Evolutionary conservation across 1,140 invertebrate species (phyloP).

Genomic region (Helicorthomorpha holstii): DNA sequence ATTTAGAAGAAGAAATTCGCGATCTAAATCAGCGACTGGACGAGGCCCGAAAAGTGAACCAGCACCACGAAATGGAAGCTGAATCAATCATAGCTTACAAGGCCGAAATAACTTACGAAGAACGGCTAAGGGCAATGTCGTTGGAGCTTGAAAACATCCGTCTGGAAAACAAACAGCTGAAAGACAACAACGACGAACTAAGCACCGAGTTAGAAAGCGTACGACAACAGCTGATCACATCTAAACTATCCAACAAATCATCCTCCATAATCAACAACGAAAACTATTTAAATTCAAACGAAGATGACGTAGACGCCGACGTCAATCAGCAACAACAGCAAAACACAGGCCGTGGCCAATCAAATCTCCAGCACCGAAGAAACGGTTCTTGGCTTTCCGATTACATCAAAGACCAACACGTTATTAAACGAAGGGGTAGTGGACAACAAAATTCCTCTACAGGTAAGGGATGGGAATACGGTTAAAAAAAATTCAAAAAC

Average conservation of each 20-base stretch:
- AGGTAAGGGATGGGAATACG: background rate
- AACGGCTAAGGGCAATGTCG: background rate
- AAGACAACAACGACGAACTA: background rate
- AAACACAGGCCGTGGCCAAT: background rate
- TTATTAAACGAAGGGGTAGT: background rate
- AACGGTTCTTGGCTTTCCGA: constrained; percentile 2
- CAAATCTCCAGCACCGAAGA: background rate
- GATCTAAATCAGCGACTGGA: background rate
- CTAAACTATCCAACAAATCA: background rate
- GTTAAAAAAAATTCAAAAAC: too few species aligned
- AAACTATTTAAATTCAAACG: background rate
- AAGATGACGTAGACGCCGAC: background rate
- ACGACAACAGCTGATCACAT: background rate
- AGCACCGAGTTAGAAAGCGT: background rate
- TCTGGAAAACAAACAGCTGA: background rate
- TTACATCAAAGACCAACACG: background rate
- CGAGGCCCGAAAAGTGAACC: background rate
- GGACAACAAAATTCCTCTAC: background rate
- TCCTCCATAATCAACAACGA: background rate
- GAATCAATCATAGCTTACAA: background rate
- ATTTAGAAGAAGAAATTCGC: background rate
- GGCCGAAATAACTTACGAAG: background rate
- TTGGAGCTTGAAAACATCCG: background rate
- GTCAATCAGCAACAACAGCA: background rate
- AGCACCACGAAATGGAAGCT: background rate